These are phyloP conservation scores for Magallana gigas DNA, from an alignment of 1,140 invertebrate genomes.

Conservation along the genomic window DNA sequence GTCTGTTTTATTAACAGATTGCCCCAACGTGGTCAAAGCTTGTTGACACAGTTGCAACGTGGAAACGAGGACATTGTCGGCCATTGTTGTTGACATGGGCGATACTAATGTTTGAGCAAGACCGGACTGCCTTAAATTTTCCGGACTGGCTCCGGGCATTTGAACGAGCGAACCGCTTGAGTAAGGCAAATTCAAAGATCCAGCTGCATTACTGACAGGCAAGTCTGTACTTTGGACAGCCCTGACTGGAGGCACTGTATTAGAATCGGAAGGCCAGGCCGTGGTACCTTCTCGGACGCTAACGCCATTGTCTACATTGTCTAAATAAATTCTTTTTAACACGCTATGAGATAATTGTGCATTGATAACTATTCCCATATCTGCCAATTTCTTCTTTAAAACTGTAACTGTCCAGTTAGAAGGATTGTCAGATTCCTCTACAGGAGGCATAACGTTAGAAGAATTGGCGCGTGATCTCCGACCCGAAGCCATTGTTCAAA, in stretches of 20 bases:
- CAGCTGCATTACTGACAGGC: too few relatives aligned
- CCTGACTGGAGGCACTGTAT: background rate
- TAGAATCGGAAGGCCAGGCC: background rate
- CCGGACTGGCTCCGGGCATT: background rate
- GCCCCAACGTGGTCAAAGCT: background rate
- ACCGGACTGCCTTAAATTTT: background rate
- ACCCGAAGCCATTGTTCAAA: background rate
- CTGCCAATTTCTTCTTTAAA: conserved; percentile 17
- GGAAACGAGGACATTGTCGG: background rate
- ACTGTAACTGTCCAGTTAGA: conserved; percentile 21
- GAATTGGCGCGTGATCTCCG: too few relatives aligned
- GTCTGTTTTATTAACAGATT: background rate
- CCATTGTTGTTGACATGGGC: background rate
- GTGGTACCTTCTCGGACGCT: background rate
- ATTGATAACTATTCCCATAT: background rate
- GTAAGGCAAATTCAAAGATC: background rate
- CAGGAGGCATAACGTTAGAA: too few relatives aligned
- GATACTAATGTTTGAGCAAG: background rate
- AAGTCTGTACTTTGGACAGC: background rate
- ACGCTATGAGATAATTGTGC: background rate
- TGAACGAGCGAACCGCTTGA: background rate
- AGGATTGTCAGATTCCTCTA: background rate
- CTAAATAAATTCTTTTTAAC: too few relatives aligned
- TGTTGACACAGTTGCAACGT: conserved; percentile 36
- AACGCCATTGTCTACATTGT: background rate